These are phyloP conservation scores for Hemichromis elongatus DNA, from an alignment of 2,113 vertebrate genomes.

Conservation along the genomic window DNA sequence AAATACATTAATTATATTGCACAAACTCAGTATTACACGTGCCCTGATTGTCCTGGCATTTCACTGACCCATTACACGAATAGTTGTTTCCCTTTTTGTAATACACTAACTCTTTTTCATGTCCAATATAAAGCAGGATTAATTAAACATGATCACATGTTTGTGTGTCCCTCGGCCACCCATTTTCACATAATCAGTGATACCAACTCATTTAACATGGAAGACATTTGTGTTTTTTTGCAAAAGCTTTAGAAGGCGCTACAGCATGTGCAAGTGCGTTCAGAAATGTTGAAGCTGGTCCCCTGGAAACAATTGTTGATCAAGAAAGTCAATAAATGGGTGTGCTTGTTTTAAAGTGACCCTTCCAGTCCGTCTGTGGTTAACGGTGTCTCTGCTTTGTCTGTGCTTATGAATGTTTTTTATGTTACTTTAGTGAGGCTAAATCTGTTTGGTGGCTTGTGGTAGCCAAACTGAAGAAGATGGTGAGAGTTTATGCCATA, in stretches of 20 bases:
- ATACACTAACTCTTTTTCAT: too few species aligned
- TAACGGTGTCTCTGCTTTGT: not conserved
- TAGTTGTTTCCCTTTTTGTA: too few species aligned
- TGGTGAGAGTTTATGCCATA: fast-evolving
- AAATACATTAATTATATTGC: too few species aligned
- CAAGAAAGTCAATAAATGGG: not conserved
- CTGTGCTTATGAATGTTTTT: not conserved
- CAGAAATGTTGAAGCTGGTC: not conserved
- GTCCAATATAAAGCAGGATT: too few species aligned
- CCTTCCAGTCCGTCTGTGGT: not conserved
- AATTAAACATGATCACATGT: too few species aligned
- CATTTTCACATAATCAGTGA: not conserved
- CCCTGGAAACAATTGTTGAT: not conserved
- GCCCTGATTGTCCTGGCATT: too few species aligned
- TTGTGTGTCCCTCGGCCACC: too few species aligned
- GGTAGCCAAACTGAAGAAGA: not conserved
- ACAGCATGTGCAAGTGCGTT: not conserved
- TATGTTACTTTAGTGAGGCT: not conserved
- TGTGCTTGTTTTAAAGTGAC: not conserved
- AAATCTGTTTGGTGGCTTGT: not conserved
- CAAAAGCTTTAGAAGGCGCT: fast-evolving
- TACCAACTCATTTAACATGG: not conserved
- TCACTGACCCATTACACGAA: too few species aligned
- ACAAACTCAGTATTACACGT: too few species aligned
- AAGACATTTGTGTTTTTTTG: not conserved